Percentiles rank a stretch among this genome's conserved stretches.
These are phyloP conservation scores for Drosophila ironensis DNA, from an alignment of 1,140 invertebrate species.

Conservation along the genomic window DNA sequence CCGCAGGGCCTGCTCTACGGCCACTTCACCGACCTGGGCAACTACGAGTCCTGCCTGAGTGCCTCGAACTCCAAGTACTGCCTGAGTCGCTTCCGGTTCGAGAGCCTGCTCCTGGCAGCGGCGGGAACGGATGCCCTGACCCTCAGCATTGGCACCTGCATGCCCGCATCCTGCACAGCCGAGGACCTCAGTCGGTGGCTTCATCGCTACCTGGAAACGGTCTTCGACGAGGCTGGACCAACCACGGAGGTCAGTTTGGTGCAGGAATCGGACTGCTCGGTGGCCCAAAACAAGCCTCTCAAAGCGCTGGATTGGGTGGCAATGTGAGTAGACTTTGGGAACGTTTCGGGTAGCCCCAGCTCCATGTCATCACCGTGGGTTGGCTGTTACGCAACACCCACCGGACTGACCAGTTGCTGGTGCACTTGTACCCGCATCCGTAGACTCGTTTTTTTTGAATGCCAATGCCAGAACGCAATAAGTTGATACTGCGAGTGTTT, in stretches of 20 bases:
- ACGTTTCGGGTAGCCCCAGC: not conserved
- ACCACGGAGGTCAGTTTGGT: constrained; percentile 13
- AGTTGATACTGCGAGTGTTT: too few relatives aligned
- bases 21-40: constrained; percentile 67
- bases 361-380: not conserved
- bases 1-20: constrained; percentile 72
- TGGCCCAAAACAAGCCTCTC: constrained; percentile 13
- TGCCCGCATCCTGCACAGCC: constrained; percentile 48
- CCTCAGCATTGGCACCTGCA: constrained; percentile 53
- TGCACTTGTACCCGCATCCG: too few relatives aligned
- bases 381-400: too few relatives aligned
- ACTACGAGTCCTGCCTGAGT: constrained; percentile 63
- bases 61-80: constrained; percentile 47
- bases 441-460: too few relatives aligned
- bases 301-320: constrained; percentile 58
- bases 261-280: constrained; percentile 36
- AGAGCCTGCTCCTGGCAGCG: constrained; percentile 10
- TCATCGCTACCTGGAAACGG: constrained; percentile 6
- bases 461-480: too few relatives aligned
- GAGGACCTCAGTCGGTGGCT: constrained; percentile 46
- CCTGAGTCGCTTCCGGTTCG: constrained; percentile 43
- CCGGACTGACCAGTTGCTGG: too few relatives aligned
- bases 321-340: constrained; percentile 46
- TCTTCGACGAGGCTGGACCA: constrained; percentile 13
- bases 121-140: constrained; percentile 1